phyloP scores from a whole-genome alignment of 2,888 invertebrate species.

The Choreutis nemorana region DNA sequence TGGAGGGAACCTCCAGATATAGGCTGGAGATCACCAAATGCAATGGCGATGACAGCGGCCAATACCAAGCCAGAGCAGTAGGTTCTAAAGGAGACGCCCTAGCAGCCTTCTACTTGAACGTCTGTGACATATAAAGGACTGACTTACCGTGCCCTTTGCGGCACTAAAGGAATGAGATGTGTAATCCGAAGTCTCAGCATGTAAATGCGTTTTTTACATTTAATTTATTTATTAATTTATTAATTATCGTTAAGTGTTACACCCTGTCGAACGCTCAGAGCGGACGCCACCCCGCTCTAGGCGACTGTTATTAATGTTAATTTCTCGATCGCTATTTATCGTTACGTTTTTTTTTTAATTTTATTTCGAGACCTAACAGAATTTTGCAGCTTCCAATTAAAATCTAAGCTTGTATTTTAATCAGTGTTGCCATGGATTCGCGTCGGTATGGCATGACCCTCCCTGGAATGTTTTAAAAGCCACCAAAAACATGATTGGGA shows the following conservation, averaged over 20 bases:
- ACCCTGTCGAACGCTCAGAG: conserved; percentile 56
- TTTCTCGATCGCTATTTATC: conserved; percentile 29
- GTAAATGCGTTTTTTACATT: conserved; percentile 45
- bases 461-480: conserved; percentile 26
- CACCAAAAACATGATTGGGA: conserved; percentile 32
- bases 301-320: conserved; percentile 52
- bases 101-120: conserved; percentile 88
- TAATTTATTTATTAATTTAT: conserved; percentile 50
- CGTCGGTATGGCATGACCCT: conserved; percentile 16
- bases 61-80: conserved; percentile 86
- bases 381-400: conserved; percentile 41
- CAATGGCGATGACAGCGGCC: conserved; percentile 81
- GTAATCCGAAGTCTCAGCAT: conserved; percentile 55
- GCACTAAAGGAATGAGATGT: conserved; percentile 36
- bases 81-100: conserved; percentile 86
- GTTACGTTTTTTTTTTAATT: conserved; percentile 23
- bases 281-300: conserved; percentile 51
- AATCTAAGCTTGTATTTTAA: conserved; percentile 49
- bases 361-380: conserved; percentile 47
- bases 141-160: conserved; percentile 7
- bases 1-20: conserved; percentile 82
- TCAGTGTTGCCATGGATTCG: conserved; percentile 33
- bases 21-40: conserved; percentile 79
- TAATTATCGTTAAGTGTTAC: conserved; percentile 59
- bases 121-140: conserved; percentile 53